Conservation (phyloP, 2,797 vertebrate genomes). For the Xyrichtys novacula region DNA sequence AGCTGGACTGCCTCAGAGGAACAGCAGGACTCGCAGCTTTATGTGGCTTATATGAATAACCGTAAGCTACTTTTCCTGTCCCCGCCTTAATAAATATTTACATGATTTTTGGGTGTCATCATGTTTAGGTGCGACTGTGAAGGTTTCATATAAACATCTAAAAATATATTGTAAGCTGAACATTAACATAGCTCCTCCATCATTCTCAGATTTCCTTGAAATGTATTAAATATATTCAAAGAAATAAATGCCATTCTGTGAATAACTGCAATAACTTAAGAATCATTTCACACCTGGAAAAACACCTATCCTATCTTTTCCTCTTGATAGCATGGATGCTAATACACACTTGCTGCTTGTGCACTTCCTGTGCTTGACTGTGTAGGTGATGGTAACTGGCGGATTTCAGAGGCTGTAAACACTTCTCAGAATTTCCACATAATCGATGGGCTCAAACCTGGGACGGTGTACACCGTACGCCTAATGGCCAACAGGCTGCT, state of each 20-base stretch:
- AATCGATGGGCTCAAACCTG: slow-evolving; percentile 90
- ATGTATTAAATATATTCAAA: slow-evolving; percentile 21
- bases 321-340: slow-evolving; percentile 34
- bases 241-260: too few relatives aligned
- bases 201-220: slow-evolving; percentile 13
- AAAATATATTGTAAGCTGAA: slow-evolving; percentile 39
- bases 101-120: slow-evolving; percentile 43
- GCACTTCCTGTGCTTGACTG: slow-evolving; percentile 81
- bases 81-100: slow-evolving; percentile 42
- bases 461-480: slow-evolving; percentile 89
- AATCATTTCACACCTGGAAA: slow-evolving; percentile 6
- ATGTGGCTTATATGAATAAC: slow-evolving; percentile 87
- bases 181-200: slow-evolving; percentile 19
- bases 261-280: slow-evolving; percentile 1
- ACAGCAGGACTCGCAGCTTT: slow-evolving; percentile 81
- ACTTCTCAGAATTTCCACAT: slow-evolving; percentile 90
- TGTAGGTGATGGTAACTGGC: slow-evolving; percentile 91
- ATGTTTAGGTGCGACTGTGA: slow-evolving; percentile 39
- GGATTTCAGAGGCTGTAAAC: slow-evolving; percentile 90
- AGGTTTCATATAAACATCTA: slow-evolving; percentile 48
- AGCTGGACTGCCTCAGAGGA: slow-evolving; percentile 84
- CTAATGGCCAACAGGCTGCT: slow-evolving; percentile 91
- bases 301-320: slow-evolving; percentile 11
- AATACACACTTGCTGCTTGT: slow-evolving; percentile 66
- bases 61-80: slow-evolving; percentile 80